Percentiles rank a stretch among this genome's conserved stretches.
Conservation (phyloP, 2,113 vertebrate species). For the Varanus komodoensis region DNA sequence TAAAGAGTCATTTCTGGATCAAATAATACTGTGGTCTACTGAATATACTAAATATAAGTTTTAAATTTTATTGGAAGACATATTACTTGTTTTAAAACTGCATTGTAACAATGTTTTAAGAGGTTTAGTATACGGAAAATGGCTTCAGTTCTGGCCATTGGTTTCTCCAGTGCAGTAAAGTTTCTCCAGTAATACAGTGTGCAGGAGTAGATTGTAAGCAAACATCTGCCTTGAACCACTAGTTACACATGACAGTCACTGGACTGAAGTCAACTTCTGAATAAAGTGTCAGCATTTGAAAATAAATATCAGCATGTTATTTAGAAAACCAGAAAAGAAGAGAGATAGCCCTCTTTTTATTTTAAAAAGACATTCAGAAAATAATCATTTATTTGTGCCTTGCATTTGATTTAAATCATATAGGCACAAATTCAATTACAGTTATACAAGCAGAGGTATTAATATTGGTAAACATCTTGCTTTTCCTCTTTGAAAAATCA, state of each 20-base stretch:
- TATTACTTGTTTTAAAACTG: constrained; percentile 28
- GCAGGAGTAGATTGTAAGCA: neutral
- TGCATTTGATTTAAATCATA: constrained; percentile 28
- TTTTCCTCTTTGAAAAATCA: constrained; percentile 66
- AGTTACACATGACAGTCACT: neutral
- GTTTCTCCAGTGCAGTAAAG: constrained; percentile 18
- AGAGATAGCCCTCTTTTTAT: neutral
- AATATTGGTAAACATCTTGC: constrained; percentile 69
- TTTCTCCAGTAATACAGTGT: neutral
- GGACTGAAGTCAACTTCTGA: neutral
- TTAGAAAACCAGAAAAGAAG: neutral
- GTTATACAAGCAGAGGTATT: constrained; percentile 59
- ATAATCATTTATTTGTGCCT: constrained; percentile 44
- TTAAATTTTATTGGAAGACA: constrained; percentile 54
- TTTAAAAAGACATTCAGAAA: neutral
- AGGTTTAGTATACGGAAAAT: neutral
- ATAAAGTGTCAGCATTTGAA: neutral
- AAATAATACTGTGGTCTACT: constrained; percentile 49
- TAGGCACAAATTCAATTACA: constrained; percentile 44
- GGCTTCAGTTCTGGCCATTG: constrained; percentile 45
- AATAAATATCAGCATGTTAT: neutral
- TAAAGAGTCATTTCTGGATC: constrained; percentile 46
- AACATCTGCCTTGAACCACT: neutral
- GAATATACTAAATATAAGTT: constrained; percentile 63
- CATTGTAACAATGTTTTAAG: constrained; percentile 51